phyloP scores from a whole-genome alignment of 2,113 vertebrate species.

The Lamprologus sp. region DNA sequence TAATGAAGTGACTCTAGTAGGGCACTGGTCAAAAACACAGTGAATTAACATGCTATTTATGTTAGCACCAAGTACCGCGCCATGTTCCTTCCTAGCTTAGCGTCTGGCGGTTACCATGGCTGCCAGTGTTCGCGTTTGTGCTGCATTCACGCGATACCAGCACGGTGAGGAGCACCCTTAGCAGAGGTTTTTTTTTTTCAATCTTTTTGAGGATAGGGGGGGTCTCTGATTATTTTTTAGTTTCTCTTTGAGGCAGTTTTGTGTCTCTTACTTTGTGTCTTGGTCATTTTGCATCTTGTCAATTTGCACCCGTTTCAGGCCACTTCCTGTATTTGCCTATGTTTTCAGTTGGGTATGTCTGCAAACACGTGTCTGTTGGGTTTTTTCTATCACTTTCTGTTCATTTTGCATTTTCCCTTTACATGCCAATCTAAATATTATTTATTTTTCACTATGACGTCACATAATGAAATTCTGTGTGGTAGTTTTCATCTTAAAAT shows the following conservation, averaged over 20 bases:
- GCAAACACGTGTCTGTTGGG: neutral
- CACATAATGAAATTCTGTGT: neutral
- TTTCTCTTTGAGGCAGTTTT: neutral
- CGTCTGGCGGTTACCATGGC: constrained; percentile 67
- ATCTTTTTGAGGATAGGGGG: neutral
- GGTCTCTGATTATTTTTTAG: neutral
- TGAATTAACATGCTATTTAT: neutral
- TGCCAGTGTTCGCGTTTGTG: neutral
- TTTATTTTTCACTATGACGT: neutral
- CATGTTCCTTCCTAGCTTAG: constrained; percentile 28
- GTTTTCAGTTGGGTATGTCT: neutral
- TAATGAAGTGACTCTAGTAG: neutral
- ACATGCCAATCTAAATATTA: neutral
- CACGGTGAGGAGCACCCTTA: neutral
- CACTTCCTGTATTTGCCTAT: neutral
- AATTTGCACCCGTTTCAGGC: neutral
- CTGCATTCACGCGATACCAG: neutral
- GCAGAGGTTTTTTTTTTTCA: accelerated
- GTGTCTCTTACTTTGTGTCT: neutral
- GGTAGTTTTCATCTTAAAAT: neutral
- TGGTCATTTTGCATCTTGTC: neutral
- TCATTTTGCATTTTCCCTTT: neutral
- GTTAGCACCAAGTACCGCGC: neutral
- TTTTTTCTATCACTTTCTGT: neutral
- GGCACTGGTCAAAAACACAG: neutral